phyloP scores from a whole-genome alignment of 2,888 invertebrate species.

The Stenodera caucasica region DNA sequence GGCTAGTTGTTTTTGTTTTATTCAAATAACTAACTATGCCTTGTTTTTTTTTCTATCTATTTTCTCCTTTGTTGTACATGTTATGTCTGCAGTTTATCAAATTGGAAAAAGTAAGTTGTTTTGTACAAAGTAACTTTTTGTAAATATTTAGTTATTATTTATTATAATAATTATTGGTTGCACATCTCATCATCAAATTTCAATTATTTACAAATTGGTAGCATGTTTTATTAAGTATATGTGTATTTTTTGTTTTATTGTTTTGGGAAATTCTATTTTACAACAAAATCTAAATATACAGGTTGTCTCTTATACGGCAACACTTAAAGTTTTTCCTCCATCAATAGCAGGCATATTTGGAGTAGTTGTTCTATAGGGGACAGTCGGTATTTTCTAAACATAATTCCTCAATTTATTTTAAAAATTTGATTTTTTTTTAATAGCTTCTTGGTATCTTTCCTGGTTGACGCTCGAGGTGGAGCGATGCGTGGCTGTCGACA shows the following conservation, averaged over 20 bases:
- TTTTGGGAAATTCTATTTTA: neutral
- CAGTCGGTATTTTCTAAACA: too few species aligned
- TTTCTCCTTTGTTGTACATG: conserved; percentile 44
- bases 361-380: too few species aligned
- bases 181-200: conserved; percentile 10
- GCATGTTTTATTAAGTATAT: too few species aligned
- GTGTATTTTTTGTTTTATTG: conserved; percentile 9
- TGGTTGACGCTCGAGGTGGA: conserved; percentile 98
- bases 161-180: conserved; percentile 4
- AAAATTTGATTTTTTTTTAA: neutral
- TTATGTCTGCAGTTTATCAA: conserved; percentile 49
- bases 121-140: conserved; percentile 26
- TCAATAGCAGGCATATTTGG: too few species aligned
- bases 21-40: conserved; percentile 31
- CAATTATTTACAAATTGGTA: conserved; percentile 1
- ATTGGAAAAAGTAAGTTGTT: conserved; percentile 56
- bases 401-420: neutral
- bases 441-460: conserved; percentile 97
- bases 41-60: conserved; percentile 33
- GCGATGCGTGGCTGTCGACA: conserved; percentile 99
- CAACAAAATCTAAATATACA: neutral
- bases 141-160: conserved; percentile 19
- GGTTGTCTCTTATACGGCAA: too few species aligned
- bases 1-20: neutral
- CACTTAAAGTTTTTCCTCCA: too few species aligned